Conservation (phyloP, 2,797 vertebrate species). For the Enteromius argenteus region DNA sequence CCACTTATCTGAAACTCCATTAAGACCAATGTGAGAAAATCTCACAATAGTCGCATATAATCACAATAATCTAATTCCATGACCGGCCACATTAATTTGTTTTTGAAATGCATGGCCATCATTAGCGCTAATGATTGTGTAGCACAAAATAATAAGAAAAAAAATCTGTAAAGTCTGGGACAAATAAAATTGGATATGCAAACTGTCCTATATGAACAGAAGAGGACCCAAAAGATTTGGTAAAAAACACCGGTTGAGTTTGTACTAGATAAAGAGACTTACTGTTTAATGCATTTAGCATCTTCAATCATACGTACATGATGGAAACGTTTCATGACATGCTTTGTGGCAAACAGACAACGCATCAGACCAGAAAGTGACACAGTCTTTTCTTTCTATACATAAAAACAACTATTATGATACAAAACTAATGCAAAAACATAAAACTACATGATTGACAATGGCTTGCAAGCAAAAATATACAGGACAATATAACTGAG, state of each 20-base stretch:
- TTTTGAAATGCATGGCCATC: neutral
- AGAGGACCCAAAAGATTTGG: neutral
- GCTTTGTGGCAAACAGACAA: constrained; percentile 40
- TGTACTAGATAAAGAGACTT: constrained; percentile 17
- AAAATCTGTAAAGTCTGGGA: neutral
- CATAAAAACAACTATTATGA: neutral
- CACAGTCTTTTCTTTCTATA: neutral
- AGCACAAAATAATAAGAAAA: neutral
- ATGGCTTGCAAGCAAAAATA: constrained; percentile 49
- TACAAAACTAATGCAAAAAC: constrained; percentile 30
- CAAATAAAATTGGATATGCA: neutral
- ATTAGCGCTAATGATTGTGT: neutral
- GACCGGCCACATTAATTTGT: constrained; percentile 5
- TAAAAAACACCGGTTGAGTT: constrained; percentile 20
- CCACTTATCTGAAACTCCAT: constrained; percentile 23
- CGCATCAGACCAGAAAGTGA: neutral
- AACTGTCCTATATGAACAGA: constrained; percentile 23
- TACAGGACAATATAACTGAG: constrained; percentile 2
- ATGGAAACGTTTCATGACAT: constrained; percentile 11
- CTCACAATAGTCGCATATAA: constrained; percentile 12
- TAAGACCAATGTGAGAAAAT: constrained; percentile 7
- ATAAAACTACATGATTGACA: constrained; percentile 64
- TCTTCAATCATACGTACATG: constrained; percentile 1
- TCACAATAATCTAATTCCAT: constrained; percentile 21
- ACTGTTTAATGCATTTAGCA: constrained; percentile 39